A percentile compares a stretch with the other conserved stretches of the same genome.
Conservation (phyloP, 2,113 vertebrate species). For the Anser cygnoides region DNA sequence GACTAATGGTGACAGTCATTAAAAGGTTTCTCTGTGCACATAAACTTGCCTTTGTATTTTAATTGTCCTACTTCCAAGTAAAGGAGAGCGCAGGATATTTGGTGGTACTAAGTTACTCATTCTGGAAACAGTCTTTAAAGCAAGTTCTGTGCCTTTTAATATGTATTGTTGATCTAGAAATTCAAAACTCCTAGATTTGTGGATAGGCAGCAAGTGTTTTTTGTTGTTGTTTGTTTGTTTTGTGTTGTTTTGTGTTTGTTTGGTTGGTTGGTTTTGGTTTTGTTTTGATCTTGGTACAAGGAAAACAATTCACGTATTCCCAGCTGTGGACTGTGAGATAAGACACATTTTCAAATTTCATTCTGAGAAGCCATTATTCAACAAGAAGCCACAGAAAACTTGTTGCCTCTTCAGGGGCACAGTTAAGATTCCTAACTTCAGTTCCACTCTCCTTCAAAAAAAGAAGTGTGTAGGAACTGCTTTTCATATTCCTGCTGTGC, state of each 20-base stretch:
- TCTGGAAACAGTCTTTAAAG: background rate
- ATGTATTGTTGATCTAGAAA: background rate
- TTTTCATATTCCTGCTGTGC: background rate
- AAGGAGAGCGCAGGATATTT: background rate
- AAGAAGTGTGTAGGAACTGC: background rate
- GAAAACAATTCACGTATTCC: background rate
- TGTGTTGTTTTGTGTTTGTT: too few species aligned
- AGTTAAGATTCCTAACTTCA: background rate
- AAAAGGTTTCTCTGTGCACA: slow-evolving; percentile 10
- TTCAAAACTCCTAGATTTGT: background rate
- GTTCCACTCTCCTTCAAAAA: background rate
- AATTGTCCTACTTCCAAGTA: background rate
- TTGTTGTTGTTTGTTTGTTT: too few species aligned
- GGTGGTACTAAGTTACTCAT: background rate
- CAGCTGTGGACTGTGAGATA: background rate
- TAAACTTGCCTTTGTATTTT: background rate
- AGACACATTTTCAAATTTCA: background rate
- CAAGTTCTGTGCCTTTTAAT: background rate
- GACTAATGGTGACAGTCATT: background rate
- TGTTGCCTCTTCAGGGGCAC: fast-evolving
- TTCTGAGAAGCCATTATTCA: background rate
- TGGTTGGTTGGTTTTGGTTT: background rate
- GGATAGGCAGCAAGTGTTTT: background rate
- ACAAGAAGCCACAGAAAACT: background rate
- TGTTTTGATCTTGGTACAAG: background rate